Evolutionary conservation across 2,797 vertebrate species (phyloP).

Genomic region (Enteromius argenteus): DNA sequence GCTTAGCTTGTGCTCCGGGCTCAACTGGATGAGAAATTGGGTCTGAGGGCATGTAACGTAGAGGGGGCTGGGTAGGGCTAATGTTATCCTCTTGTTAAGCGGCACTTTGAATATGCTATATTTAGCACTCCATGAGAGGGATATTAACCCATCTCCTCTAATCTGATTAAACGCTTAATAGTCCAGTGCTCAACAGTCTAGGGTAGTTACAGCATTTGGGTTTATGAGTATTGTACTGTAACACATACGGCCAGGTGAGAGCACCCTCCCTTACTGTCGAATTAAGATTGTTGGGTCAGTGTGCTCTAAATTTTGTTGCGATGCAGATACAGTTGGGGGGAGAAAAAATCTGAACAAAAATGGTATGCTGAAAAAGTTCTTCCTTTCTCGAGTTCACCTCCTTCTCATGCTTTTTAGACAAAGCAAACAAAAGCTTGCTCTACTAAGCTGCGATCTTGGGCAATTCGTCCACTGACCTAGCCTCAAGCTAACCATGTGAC

Average conservation of each 20-base stretch:
- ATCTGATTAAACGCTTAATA: constrained; percentile 79
- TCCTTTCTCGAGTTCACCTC: constrained; percentile 66
- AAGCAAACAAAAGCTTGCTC: constrained; percentile 19
- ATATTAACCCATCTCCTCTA: constrained; percentile 80
- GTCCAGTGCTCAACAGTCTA: constrained; percentile 67
- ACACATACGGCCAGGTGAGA: constrained; percentile 61
- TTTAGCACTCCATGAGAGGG: constrained; percentile 78
- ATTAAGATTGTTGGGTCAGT: constrained; percentile 56
- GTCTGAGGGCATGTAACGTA: constrained; percentile 4
- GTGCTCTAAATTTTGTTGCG: constrained; percentile 32
- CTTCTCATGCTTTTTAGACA: constrained; percentile 63
- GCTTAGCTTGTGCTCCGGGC: neutral
- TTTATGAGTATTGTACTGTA: constrained; percentile 71
- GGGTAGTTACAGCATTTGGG: constrained; percentile 67
- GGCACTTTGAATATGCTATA: constrained; percentile 73
- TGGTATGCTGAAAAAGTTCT: neutral
- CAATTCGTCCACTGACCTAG: constrained; percentile 1
- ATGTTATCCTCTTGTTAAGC: constrained; percentile 74
- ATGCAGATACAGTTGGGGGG: neutral
- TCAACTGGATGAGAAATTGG: constrained; percentile 19
- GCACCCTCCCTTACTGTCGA: constrained; percentile 10
- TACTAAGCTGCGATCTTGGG: neutral
- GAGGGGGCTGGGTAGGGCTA: constrained; percentile 50
- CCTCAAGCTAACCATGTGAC: constrained; percentile 39
- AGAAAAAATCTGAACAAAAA: neutral